Evolutionary conservation across 2,797 vertebrate species (phyloP).

Genomic region (Sciurus vulgaris): DNA sequence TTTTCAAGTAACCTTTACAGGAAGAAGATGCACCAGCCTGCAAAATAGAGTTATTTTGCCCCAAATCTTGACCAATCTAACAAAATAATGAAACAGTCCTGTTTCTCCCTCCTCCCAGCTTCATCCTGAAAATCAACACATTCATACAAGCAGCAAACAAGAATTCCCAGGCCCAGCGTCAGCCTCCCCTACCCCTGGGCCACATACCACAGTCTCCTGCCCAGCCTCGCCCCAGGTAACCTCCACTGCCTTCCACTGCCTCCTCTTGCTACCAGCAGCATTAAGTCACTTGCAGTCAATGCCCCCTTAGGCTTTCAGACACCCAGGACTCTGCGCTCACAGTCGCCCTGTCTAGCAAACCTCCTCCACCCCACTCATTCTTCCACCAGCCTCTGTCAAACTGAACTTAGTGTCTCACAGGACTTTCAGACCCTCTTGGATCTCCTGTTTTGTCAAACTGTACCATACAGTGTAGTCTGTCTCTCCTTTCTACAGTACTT

Average conservation of each 20-base stretch:
- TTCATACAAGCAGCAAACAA: neutral
- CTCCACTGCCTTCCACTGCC: neutral
- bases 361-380: fast-evolving
- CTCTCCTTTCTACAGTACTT: neutral
- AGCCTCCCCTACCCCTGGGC: too few relatives aligned
- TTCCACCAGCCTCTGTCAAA: neutral
- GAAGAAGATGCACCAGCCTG: neutral
- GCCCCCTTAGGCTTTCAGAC: neutral
- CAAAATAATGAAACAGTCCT: neutral
- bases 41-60: neutral
- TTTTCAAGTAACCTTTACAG: neutral
- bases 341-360: neutral
- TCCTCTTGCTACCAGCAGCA: neutral
- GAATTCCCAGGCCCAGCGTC: neutral
- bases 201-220: fast-evolving
- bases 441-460: neutral
- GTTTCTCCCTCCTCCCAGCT: neutral
- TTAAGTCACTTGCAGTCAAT: neutral
- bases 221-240: fast-evolving
- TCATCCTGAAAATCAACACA: too few relatives aligned
- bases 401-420: neutral
- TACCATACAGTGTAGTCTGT: too few relatives aligned
- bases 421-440: neutral
- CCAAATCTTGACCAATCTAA: neutral
- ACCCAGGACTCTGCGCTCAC: fast-evolving